Evolutionary conservation across 2,797 vertebrate genomes (phyloP).

Genomic region (Sardinella longiceps): DNA sequence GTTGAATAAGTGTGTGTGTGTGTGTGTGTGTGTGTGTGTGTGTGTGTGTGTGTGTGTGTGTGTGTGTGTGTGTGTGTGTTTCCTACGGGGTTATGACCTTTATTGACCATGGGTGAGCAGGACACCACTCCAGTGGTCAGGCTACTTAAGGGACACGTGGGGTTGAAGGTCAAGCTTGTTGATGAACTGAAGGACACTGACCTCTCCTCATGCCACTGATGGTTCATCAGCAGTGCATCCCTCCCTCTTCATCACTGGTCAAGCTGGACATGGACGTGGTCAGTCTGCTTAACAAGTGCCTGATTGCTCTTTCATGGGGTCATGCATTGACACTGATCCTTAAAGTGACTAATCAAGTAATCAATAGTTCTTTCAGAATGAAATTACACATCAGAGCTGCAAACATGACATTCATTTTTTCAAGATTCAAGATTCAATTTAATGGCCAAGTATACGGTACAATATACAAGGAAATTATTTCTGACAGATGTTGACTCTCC

Average conservation of each 20-base stretch:
- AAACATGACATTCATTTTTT: not conserved
- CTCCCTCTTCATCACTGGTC: not conserved
- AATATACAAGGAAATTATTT: too few species aligned
- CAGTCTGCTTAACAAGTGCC: not conserved
- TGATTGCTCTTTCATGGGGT: not conserved
- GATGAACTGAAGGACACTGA: conserved; percentile 43
- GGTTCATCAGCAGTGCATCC: not conserved
- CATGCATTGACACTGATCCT: not conserved
- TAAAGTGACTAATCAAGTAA: not conserved
- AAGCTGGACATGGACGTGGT: not conserved
- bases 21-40: not conserved
- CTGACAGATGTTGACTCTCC: too few species aligned
- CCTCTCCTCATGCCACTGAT: not conserved
- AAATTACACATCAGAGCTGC: not conserved
- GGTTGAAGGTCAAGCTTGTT: conserved; percentile 42
- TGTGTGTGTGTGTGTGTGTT: not conserved
- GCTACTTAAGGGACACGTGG: conserved; percentile 42
- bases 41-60: conserved; percentile 23
- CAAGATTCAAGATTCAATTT: too few species aligned
- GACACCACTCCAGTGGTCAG: conserved; percentile 39
- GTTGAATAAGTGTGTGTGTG: not conserved
- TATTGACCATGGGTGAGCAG: conserved; percentile 36
- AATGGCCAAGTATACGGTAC: too few species aligned
- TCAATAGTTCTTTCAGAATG: not conserved
- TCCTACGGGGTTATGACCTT: conserved; percentile 47